Evolutionary conservation across 1,140 invertebrate genomes (phyloP).

Genomic region (Saccostrea cuccullata): DNA sequence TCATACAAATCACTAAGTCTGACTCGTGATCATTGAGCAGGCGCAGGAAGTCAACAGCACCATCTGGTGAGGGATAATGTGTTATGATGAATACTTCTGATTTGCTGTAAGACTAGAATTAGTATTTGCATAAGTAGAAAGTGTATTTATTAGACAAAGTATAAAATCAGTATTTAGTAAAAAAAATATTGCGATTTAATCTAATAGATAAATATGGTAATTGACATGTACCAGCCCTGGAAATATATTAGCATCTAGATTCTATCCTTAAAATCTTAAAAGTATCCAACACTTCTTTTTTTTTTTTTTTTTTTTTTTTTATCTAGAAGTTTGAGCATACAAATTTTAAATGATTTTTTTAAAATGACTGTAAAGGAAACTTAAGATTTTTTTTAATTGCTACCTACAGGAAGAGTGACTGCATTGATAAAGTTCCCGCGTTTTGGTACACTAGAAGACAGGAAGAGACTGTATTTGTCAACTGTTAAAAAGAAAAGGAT

Average conservation of each 20-base stretch:
- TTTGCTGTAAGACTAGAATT: not conserved
- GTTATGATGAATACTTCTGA: not conserved
- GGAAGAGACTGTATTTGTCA: not conserved
- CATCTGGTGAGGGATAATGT: not conserved
- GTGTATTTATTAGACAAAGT: not conserved
- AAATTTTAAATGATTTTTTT: not conserved
- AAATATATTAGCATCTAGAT: too few species aligned
- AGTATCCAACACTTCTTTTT: not conserved
- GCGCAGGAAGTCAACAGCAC: not conserved
- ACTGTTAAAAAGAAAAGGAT: not conserved
- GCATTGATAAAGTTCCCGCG: not conserved
- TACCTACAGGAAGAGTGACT: not conserved
- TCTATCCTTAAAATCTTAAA: too few species aligned
- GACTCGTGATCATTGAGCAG: not conserved
- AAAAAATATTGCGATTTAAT: not conserved
- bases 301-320: too few species aligned
- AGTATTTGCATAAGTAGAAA: too few species aligned
- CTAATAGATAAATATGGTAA: too few species aligned
- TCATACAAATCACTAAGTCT: not conserved
- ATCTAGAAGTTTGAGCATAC: not conserved
- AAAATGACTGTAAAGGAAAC: not conserved
- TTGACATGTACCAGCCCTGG: too few species aligned
- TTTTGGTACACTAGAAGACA: not conserved
- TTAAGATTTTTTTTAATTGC: too few species aligned
- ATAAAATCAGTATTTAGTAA: not conserved